Conservation (phyloP, 2,797 vertebrate genomes). For the Buceros bicornis region DNA sequence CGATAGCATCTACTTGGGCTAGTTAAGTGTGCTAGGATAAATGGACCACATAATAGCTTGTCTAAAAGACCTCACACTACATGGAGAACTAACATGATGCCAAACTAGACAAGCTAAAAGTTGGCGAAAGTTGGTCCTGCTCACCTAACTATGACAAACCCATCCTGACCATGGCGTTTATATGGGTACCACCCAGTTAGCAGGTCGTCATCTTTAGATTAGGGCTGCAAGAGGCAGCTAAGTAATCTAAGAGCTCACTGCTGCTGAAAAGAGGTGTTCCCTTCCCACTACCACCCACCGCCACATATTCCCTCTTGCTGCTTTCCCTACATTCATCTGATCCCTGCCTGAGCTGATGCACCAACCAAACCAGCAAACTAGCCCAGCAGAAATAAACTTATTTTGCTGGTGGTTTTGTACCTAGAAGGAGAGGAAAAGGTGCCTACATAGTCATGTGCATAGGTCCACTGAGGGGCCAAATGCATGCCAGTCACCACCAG, state of each 20-base stretch:
- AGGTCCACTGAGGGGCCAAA: neutral
- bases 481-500: neutral
- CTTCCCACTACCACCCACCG: neutral
- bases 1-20: neutral
- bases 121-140: neutral
- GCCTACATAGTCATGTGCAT: fast-evolving
- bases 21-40: neutral
- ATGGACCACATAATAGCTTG: neutral
- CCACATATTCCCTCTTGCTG: neutral
- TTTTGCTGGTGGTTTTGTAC: neutral
- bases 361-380: neutral
- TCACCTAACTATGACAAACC: neutral
- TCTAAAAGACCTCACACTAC: neutral
- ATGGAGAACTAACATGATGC: neutral
- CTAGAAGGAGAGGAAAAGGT: neutral
- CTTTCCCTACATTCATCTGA: neutral
- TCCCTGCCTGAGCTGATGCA: neutral
- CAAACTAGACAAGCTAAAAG: neutral
- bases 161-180: neutral
- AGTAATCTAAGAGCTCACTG: neutral
- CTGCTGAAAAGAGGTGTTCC: neutral
- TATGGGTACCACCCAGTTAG: neutral
- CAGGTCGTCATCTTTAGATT: neutral
- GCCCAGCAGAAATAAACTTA: neutral
- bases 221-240: neutral